Evolutionary conservation across 1,140 invertebrate species (phyloP), one percentile per base, ranked within the genome.

Genomic region (Physella acuta): DNA sequence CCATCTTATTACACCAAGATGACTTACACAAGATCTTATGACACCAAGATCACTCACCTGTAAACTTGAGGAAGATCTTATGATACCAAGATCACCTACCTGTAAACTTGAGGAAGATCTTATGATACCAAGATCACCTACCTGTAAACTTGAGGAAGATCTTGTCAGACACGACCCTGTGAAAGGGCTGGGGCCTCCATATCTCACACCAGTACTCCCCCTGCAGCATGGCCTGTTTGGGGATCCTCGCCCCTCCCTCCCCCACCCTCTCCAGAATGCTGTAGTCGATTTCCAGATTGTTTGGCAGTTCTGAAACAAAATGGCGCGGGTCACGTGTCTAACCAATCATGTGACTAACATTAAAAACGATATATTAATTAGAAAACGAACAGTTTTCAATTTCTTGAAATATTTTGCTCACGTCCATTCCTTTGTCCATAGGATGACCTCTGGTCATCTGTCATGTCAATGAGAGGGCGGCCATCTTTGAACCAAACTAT

Each of bases 161-260:
- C 39, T 64, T 71, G 17, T 65, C 52, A 0, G 77, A 78, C n/a
- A 70, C 60, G 2, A 68, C 17, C 51, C 71, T 31, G 14, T 58
- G 49, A 44, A 76, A 73, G 3, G 75, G 72, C 16, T 66, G 56
- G 0, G 49, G 34, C 20, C 62, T 56, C 75, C 75, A 78, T 3
- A 71, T 68, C 53, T 73, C 71, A 71, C 77, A 78, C 77, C 77
- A 78, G 71, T 78, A 78, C 17, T 55, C 53, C 17, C 77, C 77
- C 39, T 78, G 77, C 20, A 78, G 64, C 58, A 75, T 59, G 34
- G 74, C 72, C 0, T 68, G 71, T 59, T 49, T 66, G 28, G 31
- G 63, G 26, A 53, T 53, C 30, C 30, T 55, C 3, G 31, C 49
- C 0, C 44, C 51, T n/a, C 49, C 51, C n/a, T 39, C 33, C 11